These are phyloP conservation scores for Notolabrus celidotus DNA, from an alignment of 2,797 vertebrate species.

Conservation along the genomic window DNA sequence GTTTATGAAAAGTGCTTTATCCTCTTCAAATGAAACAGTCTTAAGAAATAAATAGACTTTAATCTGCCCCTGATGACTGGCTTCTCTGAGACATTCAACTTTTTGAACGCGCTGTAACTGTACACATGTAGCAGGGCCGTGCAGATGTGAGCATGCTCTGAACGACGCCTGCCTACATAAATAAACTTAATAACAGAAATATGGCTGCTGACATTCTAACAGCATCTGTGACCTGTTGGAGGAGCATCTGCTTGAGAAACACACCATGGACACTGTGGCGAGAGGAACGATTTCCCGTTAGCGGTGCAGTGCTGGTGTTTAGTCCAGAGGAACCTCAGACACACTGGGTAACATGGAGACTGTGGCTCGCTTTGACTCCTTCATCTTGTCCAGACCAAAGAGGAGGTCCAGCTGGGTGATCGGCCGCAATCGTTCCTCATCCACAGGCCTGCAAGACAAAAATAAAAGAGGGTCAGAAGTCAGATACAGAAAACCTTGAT, in stretches of 20 bases:
- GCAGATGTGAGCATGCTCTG: slow-evolving; percentile 48
- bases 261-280: background rate
- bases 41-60: background rate
- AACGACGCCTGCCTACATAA: slow-evolving; percentile 23
- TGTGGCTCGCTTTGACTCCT: slow-evolving; percentile 82
- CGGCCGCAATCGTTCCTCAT: slow-evolving; percentile 80
- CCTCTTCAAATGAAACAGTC: too few relatives aligned
- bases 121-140: slow-evolving; percentile 16
- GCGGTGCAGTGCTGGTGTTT: slow-evolving; percentile 5
- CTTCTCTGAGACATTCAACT: background rate
- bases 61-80: background rate
- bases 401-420: slow-evolving; percentile 88
- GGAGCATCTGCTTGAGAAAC: slow-evolving; percentile 13
- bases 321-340: slow-evolving; percentile 82
- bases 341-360: slow-evolving; percentile 43
- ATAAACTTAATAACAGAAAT: slow-evolving; percentile 6
- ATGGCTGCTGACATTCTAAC: slow-evolving; percentile 12
- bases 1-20: too few relatives aligned
- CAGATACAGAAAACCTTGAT: background rate
- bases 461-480: slow-evolving; percentile 28
- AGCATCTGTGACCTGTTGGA: slow-evolving; percentile 22
- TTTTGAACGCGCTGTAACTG: slow-evolving; percentile 6
- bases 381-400: slow-evolving; percentile 89
- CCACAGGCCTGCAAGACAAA: slow-evolving; percentile 64
- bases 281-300: background rate